These are phyloP conservation scores for Grammomys dolichurus DNA, from an alignment of 2,113 vertebrate species.

Conservation along the genomic window DNA sequence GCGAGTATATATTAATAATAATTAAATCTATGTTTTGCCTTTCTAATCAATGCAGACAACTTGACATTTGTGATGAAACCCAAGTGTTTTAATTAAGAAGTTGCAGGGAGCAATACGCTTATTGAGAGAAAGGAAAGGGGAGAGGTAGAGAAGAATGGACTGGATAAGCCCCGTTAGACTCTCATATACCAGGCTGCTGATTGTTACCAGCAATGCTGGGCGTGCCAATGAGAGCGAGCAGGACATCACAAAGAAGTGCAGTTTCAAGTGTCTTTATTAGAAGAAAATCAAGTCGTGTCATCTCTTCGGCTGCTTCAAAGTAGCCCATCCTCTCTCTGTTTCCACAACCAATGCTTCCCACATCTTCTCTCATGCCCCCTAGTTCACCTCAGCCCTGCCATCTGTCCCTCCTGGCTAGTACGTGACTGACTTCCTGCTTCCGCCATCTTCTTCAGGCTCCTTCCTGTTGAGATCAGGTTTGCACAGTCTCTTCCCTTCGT, in stretches of 20 bases:
- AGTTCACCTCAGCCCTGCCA: background rate
- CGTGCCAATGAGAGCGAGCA: background rate
- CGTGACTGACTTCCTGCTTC: background rate
- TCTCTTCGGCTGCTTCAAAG: background rate
- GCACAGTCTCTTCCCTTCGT: background rate
- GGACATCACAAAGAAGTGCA: background rate
- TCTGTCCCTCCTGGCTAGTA: background rate
- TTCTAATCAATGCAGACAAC: slow-evolving; percentile 36
- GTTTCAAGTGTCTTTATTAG: background rate
- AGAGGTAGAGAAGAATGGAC: background rate
- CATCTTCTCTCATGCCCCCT: too few species aligned
- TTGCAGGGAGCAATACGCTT: slow-evolving; percentile 41
- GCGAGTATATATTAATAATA: background rate
- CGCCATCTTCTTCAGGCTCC: background rate
- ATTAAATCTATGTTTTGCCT: background rate
- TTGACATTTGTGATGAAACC: slow-evolving; percentile 13
- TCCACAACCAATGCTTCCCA: background rate
- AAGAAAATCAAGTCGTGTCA: background rate
- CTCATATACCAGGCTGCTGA: background rate
- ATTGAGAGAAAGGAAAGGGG: background rate
- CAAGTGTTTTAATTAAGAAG: slow-evolving; percentile 55
- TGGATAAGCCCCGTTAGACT: background rate
- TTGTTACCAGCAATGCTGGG: background rate
- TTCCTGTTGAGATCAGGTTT: background rate
- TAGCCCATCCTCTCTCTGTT: background rate